Conservation (phyloP, 2,888 invertebrate genomes). For the Chorisops tibialis region DNA sequence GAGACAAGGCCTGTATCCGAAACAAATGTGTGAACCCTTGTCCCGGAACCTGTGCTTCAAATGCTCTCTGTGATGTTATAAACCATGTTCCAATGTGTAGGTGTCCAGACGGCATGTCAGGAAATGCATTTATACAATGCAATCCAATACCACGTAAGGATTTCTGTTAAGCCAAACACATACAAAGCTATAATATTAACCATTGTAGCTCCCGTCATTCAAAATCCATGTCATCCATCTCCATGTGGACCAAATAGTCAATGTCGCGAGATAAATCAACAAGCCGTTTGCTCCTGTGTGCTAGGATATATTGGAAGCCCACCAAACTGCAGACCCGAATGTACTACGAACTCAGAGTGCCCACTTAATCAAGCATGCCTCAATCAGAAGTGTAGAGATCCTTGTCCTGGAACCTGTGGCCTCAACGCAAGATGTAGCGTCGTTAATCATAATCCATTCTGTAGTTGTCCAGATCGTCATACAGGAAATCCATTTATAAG, state of each 20-base stretch:
- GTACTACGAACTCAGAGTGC: slow-evolving; percentile 70
- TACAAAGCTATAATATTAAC: background rate
- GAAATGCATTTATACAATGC: slow-evolving; percentile 68
- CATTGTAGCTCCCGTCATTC: slow-evolving; percentile 14
- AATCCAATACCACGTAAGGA: slow-evolving; percentile 56
- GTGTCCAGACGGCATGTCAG: slow-evolving; percentile 60
- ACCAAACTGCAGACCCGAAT: slow-evolving; percentile 69
- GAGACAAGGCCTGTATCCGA: slow-evolving; percentile 65
- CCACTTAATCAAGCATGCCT: slow-evolving; percentile 67
- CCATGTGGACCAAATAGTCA: slow-evolving; percentile 65
- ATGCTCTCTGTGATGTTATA: slow-evolving; percentile 67
- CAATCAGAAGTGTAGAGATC: slow-evolving; percentile 67
- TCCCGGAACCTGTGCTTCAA: slow-evolving; percentile 67
- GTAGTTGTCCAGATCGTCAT: slow-evolving; percentile 62
- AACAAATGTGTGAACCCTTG: slow-evolving; percentile 72
- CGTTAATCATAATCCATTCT: slow-evolving; percentile 73
- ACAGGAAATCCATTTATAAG: slow-evolving; percentile 68
- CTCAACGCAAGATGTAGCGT: slow-evolving; percentile 70
- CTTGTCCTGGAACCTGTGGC: slow-evolving; percentile 72
- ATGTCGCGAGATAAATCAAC: slow-evolving; percentile 61
- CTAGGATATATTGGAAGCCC: slow-evolving; percentile 63
- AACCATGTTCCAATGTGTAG: slow-evolving; percentile 71
- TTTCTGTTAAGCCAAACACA: background rate
- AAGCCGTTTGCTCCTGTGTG: slow-evolving; percentile 68
- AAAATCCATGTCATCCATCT: slow-evolving; percentile 58